Base-by-base conservation (phyloP, 2,113 vertebrate genomes). In the Pseudorhombus dupliciocellatus region DNA sequence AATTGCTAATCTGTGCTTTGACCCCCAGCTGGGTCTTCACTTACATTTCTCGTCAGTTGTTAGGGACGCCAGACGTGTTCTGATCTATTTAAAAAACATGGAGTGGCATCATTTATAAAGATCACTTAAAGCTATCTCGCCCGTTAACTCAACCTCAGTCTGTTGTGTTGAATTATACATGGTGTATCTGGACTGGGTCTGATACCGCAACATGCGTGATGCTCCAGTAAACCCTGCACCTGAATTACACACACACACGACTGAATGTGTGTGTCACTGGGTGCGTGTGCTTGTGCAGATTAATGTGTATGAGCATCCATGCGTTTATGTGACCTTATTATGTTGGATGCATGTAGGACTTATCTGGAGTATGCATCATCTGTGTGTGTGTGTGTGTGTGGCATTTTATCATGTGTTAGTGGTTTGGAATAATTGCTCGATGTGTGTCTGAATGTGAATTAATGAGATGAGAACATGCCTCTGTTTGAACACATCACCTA, bases 291-390 rank as follows among this genome's bases (percentile, higher is more conserved):
- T 70, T 84, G 51, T 74, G 74, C 68, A 87, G 80, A 88, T 89
- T 87, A 88, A 69, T 63, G 76, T 77, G 69, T 65, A 53, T 57
- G 59, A 83, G 78, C 87, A 79, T 71, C 84, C 81, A 86, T 77
- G 89, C 78, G 40, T 86, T 80, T n/a, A 46, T 30, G 1, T 88
- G 90, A 86, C 82, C 87, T 89, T 88, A 89, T 91, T 90, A 87
- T 84, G 80, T 75, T 83, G 61, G 54, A 60, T 64, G 67, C n/a
- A 1, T 86, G 83, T 74, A 10, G 48, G 46, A 25, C 60, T 77
- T 77, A 80, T 85, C 75, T 80, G 60, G 28, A 64, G 56, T 78
- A 20, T 70, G 69, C 74, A 59, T 83, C 69, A 67, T 82, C 48
- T 60, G 52, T 62, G 44, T 40, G 18, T 2, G 1, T 2, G 21